phyloP scores from a whole-genome alignment of 92 coral and sea anemone species.

The Plumapathes pennacea region DNA sequence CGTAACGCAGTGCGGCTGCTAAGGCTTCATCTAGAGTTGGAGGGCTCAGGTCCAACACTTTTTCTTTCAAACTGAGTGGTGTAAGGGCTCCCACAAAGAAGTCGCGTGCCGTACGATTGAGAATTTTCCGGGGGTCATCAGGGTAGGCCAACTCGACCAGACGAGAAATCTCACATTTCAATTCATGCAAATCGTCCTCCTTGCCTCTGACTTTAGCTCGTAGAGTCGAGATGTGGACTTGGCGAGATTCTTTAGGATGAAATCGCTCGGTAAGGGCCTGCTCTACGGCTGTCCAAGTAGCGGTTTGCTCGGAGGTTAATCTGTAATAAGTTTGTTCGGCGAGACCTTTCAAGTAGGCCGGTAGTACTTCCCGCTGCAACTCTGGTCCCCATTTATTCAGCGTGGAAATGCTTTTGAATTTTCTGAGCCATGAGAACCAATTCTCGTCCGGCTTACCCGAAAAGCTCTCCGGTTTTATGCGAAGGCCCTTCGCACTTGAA shows the following conservation, averaged over 20 bases:
- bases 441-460: constrained; percentile 16
- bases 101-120: constrained; percentile 16
- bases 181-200: constrained; percentile 9
- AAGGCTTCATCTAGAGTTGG: constrained; percentile 15
- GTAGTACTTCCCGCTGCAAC: constrained; percentile 7
- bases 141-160: constrained; percentile 4
- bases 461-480: constrained; percentile 16
- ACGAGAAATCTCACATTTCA: constrained; percentile 16
- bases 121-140: constrained; percentile 1
- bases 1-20: constrained; percentile 23
- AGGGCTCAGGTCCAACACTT: constrained; percentile 15
- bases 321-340: constrained; percentile 25
- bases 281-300: constrained; percentile 1
- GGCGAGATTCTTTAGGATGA: constrained; percentile 1
- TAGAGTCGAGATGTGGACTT: constrained; percentile 9
- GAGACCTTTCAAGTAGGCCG: constrained; percentile 13
- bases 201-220: constrained; percentile 9
- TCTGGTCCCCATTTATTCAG: constrained; percentile 21
- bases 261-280: neutral
- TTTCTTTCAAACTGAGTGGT: constrained; percentile 4
- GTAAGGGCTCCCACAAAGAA: constrained; percentile 17
- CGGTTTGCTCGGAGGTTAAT: constrained; percentile 7
- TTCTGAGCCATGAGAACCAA: constrained; percentile 10
- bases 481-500: neutral
- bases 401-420: constrained; percentile 13